Evolutionary conservation across 2,888 invertebrate species (phyloP).

Genomic region (Cyclophora punctaria): DNA sequence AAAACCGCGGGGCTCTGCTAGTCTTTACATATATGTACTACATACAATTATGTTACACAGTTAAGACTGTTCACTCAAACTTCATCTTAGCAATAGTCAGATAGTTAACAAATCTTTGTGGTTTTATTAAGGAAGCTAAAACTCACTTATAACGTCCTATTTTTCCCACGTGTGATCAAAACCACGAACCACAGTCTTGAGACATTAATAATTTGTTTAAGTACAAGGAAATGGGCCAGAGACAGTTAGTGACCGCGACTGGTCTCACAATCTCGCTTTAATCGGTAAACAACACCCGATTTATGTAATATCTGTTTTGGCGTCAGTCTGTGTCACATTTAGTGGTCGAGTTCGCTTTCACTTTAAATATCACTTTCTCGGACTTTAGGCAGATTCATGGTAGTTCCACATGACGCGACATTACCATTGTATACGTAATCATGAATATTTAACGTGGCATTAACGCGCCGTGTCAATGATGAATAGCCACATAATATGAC

Average conservation of each 20-base stretch:
- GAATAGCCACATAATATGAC: neutral
- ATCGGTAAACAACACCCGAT: slow-evolving; percentile 51
- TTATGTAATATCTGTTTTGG: slow-evolving; percentile 56
- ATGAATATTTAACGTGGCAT: too few relatives aligned
- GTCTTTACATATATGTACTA: too few relatives aligned
- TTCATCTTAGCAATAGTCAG: too few relatives aligned
- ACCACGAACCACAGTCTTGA: too few relatives aligned
- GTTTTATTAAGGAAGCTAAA: too few relatives aligned
- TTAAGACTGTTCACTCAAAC: too few relatives aligned
- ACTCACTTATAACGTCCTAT: too few relatives aligned
- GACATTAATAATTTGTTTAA: neutral
- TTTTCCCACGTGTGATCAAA: too few relatives aligned
- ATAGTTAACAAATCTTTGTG: too few relatives aligned
- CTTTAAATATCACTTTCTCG: slow-evolving; percentile 60
- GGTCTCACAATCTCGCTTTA: slow-evolving; percentile 41
- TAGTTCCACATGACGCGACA: slow-evolving; percentile 12
- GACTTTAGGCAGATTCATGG: slow-evolving; percentile 38
- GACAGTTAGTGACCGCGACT: too few relatives aligned
- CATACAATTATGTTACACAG: too few relatives aligned
- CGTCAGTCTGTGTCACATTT: slow-evolving; percentile 35
- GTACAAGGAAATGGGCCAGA: slow-evolving; percentile 10
- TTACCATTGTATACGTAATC: slow-evolving; percentile 4
- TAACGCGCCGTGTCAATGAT: neutral
- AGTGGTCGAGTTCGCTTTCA: slow-evolving; percentile 61
- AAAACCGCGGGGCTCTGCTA: too few relatives aligned